Evolutionary conservation across 2,888 invertebrate genomes (phyloP), one percentile per base, ranked within the genome.

Genomic region (Neoaliturus tenellus): DNA sequence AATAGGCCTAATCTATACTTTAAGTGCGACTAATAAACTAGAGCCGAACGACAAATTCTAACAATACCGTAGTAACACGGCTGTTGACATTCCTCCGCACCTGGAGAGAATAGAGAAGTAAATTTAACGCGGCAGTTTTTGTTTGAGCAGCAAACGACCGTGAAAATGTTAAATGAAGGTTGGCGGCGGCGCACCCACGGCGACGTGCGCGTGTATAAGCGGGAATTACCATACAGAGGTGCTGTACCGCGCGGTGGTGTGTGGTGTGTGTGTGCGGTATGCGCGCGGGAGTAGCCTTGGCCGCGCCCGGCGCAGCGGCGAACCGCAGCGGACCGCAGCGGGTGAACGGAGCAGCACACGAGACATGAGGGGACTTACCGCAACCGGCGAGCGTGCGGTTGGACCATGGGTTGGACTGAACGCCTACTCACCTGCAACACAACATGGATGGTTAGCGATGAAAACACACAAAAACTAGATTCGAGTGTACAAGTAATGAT

Each of bases 351-450:
- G n/a, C n/a, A n/a, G n/a, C n/a, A n/a, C n/a, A n/a, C n/a, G n/a
- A n/a, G n/a, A n/a, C n/a, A n/a, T 51, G 20, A 23, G n/a, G 55
- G 12, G 25, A 51, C 58, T 58, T 58, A 25, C 58, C 25, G 58
- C 25, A 58, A 25, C 58, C 25, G 58, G 12, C 51, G 14, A 10
- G 20, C 51, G 20, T 4, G 12, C 5, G 39, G 4, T 51, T 51
- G 51, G 20, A 44, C 44, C 17, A 17, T 12, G 44, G 17, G 5
- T 20, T 14, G 14, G 62, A 14, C 51, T 5, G 8, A 12, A 4
- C 55, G 55, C 25, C 55, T 17, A 62, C 62, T 62, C 31, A 62
- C 62, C 62, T 62, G 62, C 14, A 62, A 62, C 62, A 62, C 12
- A 62, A 20, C 4, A 58, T 3, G 58, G 12, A 39, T 44, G 12